Evolutionary conservation across 2,797 vertebrate genomes (phyloP).

Genomic region (Carcharodon carcharias): DNA sequence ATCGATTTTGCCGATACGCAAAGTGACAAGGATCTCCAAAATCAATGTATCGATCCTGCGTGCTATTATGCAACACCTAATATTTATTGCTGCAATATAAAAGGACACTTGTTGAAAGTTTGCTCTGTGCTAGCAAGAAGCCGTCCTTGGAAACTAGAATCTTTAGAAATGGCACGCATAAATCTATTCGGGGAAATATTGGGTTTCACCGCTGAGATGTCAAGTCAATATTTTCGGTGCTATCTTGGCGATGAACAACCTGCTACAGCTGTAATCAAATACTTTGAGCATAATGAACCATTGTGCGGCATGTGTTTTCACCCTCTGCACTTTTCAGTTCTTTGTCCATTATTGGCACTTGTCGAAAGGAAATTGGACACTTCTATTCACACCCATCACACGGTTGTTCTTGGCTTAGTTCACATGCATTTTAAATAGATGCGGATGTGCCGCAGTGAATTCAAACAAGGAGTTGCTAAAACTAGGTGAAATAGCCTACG

Average conservation of each 20-base stretch:
- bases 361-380: background rate
- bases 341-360: background rate
- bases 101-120: conserved; percentile 53
- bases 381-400: background rate
- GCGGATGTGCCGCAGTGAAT: background rate
- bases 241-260: conserved; percentile 49
- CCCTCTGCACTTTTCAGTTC: background rate
- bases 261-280: conserved; percentile 42
- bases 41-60: background rate
- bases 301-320: background rate
- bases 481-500: background rate
- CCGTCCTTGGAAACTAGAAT: conserved; percentile 38
- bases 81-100: conserved; percentile 56
- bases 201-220: conserved; percentile 60
- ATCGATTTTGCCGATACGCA: background rate
- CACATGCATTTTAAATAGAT: accelerated
- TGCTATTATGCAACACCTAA: conserved; percentile 42
- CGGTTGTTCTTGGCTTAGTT: accelerated
- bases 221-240: conserved; percentile 50
- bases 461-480: background rate
- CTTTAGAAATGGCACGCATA: background rate
- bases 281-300: background rate
- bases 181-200: conserved; percentile 45
- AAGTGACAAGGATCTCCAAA: background rate
- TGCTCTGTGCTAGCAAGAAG: conserved; percentile 54